Conservation (phyloP, 2,888 invertebrate genomes). For the Leptinotarsa juncta region DNA sequence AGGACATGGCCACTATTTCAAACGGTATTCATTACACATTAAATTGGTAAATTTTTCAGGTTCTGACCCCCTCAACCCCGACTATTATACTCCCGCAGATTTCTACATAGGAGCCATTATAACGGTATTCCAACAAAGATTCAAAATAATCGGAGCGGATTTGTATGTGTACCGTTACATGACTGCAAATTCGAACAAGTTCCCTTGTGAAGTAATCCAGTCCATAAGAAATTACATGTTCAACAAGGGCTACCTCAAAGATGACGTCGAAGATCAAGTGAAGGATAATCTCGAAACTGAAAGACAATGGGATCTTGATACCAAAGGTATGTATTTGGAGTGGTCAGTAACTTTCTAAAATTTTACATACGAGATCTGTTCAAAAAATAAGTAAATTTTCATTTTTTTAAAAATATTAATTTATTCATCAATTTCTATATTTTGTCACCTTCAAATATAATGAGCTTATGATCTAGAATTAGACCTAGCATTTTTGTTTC, state of each 20-base stretch:
- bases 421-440: no score
- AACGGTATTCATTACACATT: no score
- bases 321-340: slow-evolving; percentile 39
- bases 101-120: slow-evolving; percentile 82
- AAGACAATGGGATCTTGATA: slow-evolving; percentile 52
- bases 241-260: slow-evolving; percentile 73
- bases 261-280: slow-evolving; percentile 67
- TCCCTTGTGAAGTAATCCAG: slow-evolving; percentile 74
- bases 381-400: no score
- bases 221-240: slow-evolving; percentile 77
- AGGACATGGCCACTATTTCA: no score
- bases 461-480: no score
- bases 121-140: slow-evolving; percentile 77
- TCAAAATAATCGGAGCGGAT: slow-evolving; percentile 75
- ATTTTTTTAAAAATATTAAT: no score
- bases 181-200: slow-evolving; percentile 78
- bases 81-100: slow-evolving; percentile 82
- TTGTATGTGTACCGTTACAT: slow-evolving; percentile 79
- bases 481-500: no score
- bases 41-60: slow-evolving; percentile 48
- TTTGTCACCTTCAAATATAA: no score
- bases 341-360: not conserved
- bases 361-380: no score
- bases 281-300: slow-evolving; percentile 58
- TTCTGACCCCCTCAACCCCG: slow-evolving; percentile 76